Evolutionary conservation across 2,113 vertebrate species (phyloP), one percentile per base, ranked within the genome.

Genomic region (Heterotilapia buettikoferi): DNA sequence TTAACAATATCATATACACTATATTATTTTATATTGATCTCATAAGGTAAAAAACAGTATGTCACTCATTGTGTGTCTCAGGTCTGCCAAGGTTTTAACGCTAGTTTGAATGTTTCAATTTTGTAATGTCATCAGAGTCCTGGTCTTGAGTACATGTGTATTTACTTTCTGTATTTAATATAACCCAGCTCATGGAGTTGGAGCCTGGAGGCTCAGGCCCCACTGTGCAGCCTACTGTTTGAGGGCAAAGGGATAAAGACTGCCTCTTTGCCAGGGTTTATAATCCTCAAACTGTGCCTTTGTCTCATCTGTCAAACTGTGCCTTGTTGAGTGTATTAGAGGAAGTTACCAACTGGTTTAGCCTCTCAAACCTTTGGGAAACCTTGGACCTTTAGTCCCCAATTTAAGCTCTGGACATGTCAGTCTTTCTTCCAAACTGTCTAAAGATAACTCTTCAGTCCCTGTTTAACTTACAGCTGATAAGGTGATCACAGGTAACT

Each of bases 301-400:
- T 89, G 80, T 93, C 91, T 90, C 83, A 89, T 92, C 84, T 83
- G 57, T 89, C 83, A 87, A 90, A 88, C 78, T 88, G 83, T 59
- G 54, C 43, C 53, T 19, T 84, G 81, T 85, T 73, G 81, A 73
- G 83, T 79, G 76, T 82, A 83, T 92, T 86, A 87, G 71, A 38
- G 16, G 9, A 9, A 83, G 73, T 66, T 85, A 82, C 88, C 83
- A 53, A 80, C 33, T 76, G 90, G 84, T 84, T 91, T 56, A 84
- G 71, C 78, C 63, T 38, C 82, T 83, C 83, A n/a, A 57, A 85
- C 71, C 82, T 86, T 76, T 79, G 21, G 76, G 76, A 56, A 89
- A 52, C 56, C 68, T 18, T 26, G 36, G 6, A 31, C 45, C 66
- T 31, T 85, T 57, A 56, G 82, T 86, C 43, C 57, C 66, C 19